phyloP scores from a whole-genome alignment of 2,888 invertebrate species.

The Eilema caniola region DNA sequence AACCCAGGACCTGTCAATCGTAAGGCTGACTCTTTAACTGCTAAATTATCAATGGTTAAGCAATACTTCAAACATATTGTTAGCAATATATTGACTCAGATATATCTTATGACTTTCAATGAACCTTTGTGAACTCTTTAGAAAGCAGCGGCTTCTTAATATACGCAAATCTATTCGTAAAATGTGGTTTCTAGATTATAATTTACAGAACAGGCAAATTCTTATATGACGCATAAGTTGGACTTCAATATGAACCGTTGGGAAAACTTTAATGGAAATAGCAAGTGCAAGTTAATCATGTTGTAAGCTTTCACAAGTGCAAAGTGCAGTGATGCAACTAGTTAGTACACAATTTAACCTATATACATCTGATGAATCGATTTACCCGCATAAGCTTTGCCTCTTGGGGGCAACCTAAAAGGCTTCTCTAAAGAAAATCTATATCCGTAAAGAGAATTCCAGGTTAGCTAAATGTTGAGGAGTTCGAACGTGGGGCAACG shows the following conservation, averaged over 20 bases:
- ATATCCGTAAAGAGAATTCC: conserved; percentile 47
- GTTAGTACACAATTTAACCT: conserved; percentile 27
- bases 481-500: conserved; percentile 63
- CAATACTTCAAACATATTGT: too few species aligned
- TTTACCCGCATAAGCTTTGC: conserved; percentile 5
- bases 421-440: conserved; percentile 30
- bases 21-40: too few species aligned
- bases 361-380: conserved; percentile 18
- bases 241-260: conserved; percentile 21
- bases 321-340: conserved; percentile 34
- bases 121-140: neutral
- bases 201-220: neutral
- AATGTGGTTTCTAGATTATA: conserved; percentile 12
- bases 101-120: too few species aligned
- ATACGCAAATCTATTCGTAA: too few species aligned
- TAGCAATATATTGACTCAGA: too few species aligned
- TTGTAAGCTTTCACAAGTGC: conserved; percentile 45
- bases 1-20: too few species aligned
- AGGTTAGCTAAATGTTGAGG: conserved; percentile 57
- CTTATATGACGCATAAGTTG: neutral
- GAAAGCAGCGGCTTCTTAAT: neutral
- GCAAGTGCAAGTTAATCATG: conserved; percentile 45
- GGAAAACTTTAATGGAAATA: conserved; percentile 47
- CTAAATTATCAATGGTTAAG: too few species aligned
- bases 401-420: conserved; percentile 20